Conservation (phyloP, 2,888 invertebrate genomes). For the Caenorhabditis panamensis region DNA sequence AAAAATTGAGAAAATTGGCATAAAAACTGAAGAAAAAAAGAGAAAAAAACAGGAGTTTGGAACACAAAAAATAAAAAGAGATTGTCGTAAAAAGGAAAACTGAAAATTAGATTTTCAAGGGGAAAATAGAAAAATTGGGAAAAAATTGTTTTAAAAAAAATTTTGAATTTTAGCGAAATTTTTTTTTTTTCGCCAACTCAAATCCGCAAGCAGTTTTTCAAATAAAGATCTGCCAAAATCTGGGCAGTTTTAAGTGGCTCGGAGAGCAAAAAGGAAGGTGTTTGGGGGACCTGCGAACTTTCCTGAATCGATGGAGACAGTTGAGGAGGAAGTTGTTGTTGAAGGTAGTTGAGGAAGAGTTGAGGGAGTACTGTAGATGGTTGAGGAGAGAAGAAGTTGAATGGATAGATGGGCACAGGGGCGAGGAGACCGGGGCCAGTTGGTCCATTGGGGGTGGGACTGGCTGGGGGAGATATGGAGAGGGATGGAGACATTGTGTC, state of each 20-base stretch:
- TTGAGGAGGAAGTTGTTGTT: not conserved
- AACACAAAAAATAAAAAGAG: conserved; percentile 43
- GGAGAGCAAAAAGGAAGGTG: not conserved
- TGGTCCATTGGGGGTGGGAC: too few species aligned
- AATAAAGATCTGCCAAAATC: conserved; percentile 15
- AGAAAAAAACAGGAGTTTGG: conserved; percentile 24
- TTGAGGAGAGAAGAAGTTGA: conserved; percentile 13
- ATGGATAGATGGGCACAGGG: conserved; percentile 32
- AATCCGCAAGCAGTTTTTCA: conserved; percentile 22
- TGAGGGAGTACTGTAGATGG: conserved; percentile 4
- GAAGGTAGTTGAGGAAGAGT: conserved; percentile 4
- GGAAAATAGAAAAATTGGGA: not conserved
- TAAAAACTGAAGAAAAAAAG: not conserved
- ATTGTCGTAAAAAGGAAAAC: conserved; percentile 10
- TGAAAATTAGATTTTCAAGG: not conserved
- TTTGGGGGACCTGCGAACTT: not conserved
- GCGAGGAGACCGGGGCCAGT: not conserved
- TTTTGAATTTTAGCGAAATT: not conserved
- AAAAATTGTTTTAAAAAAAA: not conserved
- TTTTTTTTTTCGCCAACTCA: not conserved
- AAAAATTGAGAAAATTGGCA: not conserved
- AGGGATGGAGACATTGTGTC: conserved; percentile 44
- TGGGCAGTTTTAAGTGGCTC: conserved; percentile 6
- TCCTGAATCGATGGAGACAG: not conserved
- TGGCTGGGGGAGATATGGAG: conserved; percentile 30